phyloP scores from a whole-genome alignment of 2,888 invertebrate genomes.

The Pyrrhia umbra region DNA sequence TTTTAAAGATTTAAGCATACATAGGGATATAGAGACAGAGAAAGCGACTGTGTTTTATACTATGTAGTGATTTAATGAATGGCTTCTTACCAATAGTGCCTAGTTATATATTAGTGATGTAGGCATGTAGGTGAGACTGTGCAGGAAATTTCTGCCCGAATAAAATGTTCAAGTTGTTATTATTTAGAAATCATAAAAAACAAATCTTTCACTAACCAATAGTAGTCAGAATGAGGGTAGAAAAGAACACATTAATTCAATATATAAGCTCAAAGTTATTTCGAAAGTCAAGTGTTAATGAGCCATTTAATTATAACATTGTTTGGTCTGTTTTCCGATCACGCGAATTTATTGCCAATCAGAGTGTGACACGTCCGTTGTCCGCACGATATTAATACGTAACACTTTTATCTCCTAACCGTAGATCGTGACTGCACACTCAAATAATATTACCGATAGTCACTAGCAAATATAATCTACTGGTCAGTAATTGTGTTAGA shows the following conservation, averaged over 20 bases:
- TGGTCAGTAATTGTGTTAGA: slow-evolving; percentile 23
- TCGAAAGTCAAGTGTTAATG: slow-evolving; percentile 50
- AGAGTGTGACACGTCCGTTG: slow-evolving; percentile 61
- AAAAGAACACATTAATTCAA: slow-evolving; percentile 6
- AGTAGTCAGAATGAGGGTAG: neutral
- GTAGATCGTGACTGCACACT: slow-evolving; percentile 44
- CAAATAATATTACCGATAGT: slow-evolving; percentile 42
- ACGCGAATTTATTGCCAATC: slow-evolving; percentile 64
- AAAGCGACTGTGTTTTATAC: too few relatives aligned
- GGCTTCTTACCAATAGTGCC: neutral
- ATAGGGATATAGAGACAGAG: too few relatives aligned
- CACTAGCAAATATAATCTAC: slow-evolving; percentile 20
- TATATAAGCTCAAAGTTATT: slow-evolving; percentile 18
- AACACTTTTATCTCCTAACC: slow-evolving; percentile 47
- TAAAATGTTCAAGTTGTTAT: too few relatives aligned
- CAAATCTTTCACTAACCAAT: too few relatives aligned
- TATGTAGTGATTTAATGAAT: too few relatives aligned
- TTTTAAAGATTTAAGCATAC: too few relatives aligned
- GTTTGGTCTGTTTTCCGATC: slow-evolving; percentile 45
- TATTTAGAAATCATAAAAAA: too few relatives aligned
- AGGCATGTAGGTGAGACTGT: too few relatives aligned
- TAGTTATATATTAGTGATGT: too few relatives aligned
- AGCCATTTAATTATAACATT: slow-evolving; percentile 50
- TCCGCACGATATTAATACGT: slow-evolving; percentile 53
- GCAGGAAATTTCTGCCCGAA: too few relatives aligned